Conservation (phyloP, 2,888 invertebrate species). For the Dynastes hyllus region DNA sequence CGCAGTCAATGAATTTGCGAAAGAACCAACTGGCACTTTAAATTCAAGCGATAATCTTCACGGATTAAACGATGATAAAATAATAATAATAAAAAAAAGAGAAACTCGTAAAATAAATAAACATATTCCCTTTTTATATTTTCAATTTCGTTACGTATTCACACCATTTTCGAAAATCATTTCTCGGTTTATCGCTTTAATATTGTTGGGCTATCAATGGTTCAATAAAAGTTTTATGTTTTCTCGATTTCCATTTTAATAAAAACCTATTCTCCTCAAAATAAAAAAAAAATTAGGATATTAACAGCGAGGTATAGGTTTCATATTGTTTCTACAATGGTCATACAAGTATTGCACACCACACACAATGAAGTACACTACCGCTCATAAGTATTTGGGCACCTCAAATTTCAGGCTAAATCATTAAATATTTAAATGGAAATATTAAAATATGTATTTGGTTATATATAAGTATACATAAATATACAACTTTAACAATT, state of each 20-base stretch:
- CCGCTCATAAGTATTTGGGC: no score
- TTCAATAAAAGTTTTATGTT: conserved; percentile 28
- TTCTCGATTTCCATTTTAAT: conserved; percentile 32
- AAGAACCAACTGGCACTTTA: not conserved
- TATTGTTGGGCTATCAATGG: conserved; percentile 20
- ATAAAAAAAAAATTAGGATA: not conserved
- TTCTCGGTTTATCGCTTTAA: conserved; percentile 16
- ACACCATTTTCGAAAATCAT: conserved; percentile 4
- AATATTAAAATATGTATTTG: no score
- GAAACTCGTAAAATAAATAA: not conserved
- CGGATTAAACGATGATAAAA: not conserved
- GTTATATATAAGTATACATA: no score
- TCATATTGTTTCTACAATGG: not conserved
- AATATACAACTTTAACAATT: no score
- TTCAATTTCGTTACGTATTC: conserved; percentile 10
- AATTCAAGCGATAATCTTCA: not conserved
- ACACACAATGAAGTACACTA: no score
- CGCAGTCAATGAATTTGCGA: not conserved
- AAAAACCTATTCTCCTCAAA: conserved; percentile 13
- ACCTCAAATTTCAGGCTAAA: no score
- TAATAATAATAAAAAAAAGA: not conserved
- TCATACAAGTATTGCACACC: no score
- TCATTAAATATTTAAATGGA: no score
- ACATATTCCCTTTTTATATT: conserved; percentile 10
- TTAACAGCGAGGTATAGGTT: conserved; percentile 5